phyloP scores from a whole-genome alignment of 2,888 invertebrate species.

The Lasioglossum figueresi region DNA sequence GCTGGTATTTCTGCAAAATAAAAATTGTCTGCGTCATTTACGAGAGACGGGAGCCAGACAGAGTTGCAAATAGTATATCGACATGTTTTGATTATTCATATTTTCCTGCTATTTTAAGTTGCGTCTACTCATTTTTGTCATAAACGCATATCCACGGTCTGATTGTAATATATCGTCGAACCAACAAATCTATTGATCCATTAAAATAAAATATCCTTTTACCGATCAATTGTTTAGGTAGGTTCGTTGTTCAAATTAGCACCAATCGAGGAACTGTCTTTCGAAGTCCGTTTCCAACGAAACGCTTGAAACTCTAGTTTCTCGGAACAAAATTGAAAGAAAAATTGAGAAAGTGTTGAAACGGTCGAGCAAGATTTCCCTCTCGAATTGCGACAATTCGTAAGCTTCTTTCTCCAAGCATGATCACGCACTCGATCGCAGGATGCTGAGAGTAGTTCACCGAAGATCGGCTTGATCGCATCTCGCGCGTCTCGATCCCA shows the following conservation, averaged over 20 bases:
- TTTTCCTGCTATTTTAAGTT: no score
- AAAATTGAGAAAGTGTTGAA: neutral
- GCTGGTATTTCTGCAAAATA: no score
- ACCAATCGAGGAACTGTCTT: no score
- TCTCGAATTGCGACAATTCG: neutral
- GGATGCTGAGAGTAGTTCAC: conserved; percentile 49
- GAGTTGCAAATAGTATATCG: no score
- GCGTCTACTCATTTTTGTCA: no score
- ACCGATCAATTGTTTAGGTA: neutral
- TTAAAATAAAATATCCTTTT: neutral
- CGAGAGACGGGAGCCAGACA: no score
- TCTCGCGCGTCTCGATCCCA: conserved; percentile 48
- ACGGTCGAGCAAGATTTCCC: neutral
- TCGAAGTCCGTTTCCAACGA: neutral
- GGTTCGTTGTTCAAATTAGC: neutral
- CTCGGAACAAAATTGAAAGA: neutral
- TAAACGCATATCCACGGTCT: no score
- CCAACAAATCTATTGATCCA: no score
- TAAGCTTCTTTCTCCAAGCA: conserved; percentile 4
- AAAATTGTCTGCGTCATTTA: no score
- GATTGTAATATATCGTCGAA: no score
- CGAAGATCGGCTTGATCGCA: conserved; percentile 53
- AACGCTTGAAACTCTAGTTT: neutral
- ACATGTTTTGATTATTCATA: no score
- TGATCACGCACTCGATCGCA: conserved; percentile 58